Evolutionary conservation across 1,140 invertebrate genomes (phyloP).

Genomic region (Nebria ingens): DNA sequence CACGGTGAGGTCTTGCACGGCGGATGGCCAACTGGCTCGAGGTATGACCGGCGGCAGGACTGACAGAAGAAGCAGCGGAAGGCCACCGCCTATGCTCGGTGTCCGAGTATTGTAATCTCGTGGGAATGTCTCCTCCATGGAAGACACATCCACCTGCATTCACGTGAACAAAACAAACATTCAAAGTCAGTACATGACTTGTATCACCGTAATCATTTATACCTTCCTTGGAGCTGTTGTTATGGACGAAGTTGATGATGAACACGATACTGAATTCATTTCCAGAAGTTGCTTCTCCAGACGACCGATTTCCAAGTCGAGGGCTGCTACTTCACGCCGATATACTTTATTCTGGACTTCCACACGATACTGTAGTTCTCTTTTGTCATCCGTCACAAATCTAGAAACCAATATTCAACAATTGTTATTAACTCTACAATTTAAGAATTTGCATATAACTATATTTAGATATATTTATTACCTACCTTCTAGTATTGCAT

Average conservation of each 20-base stretch:
- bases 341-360: constrained; percentile 88
- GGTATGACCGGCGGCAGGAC: constrained; percentile 63
- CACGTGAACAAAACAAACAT: not conserved
- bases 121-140: not conserved
- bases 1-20: constrained; percentile 40
- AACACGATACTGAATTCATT: constrained; percentile 32
- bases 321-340: constrained; percentile 65
- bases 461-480: no score
- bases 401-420: no score
- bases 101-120: constrained; percentile 40
- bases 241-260: constrained; percentile 35
- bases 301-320: constrained; percentile 68
- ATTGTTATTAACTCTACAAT: not conserved
- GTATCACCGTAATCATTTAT: constrained; percentile 18
- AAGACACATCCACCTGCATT: not conserved
- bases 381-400: constrained; percentile 58
- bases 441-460: not conserved
- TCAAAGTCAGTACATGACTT: not conserved
- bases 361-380: constrained; percentile 73
- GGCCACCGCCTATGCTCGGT: constrained; percentile 54
- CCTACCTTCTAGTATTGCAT: constrained; percentile 60
- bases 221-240: constrained; percentile 39
- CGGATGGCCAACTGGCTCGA: constrained; percentile 62
- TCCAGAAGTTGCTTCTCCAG: constrained; percentile 51
- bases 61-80: constrained; percentile 56